Evolutionary conservation across 2,113 vertebrate genomes (phyloP).

Genomic region (Solea senegalensis): DNA sequence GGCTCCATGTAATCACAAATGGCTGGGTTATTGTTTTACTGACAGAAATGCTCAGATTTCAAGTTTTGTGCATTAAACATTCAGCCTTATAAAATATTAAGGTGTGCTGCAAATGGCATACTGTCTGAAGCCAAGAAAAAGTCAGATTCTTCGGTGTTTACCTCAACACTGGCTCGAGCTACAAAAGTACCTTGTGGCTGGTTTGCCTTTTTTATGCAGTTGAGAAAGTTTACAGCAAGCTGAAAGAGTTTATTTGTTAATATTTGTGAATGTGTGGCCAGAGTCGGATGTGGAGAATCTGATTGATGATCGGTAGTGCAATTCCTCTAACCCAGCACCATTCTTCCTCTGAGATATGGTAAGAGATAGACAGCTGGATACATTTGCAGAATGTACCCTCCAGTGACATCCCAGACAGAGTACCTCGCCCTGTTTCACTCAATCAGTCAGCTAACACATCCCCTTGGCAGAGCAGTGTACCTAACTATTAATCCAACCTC

Average conservation of each 20-base stretch:
- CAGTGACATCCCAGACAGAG: constrained; percentile 73
- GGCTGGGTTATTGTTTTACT: constrained; percentile 78
- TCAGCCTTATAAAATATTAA: constrained; percentile 81
- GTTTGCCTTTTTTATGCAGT: constrained; percentile 9
- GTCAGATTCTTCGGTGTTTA: constrained; percentile 17
- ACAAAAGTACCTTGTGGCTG: constrained; percentile 8
- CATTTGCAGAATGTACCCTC: constrained; percentile 73
- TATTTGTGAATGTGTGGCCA: constrained; percentile 47
- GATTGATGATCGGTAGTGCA: constrained; percentile 39
- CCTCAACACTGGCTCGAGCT: constrained; percentile 23
- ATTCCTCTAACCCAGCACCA: constrained; percentile 44
- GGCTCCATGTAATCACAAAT: constrained; percentile 74
- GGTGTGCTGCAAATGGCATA: constrained; percentile 63
- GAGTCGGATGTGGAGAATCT: constrained; percentile 29
- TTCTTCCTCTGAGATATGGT: constrained; percentile 68
- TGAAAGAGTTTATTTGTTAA: constrained; percentile 29
- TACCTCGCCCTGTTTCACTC: constrained; percentile 75
- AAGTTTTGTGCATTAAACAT: constrained; percentile 77
- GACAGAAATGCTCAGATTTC: constrained; percentile 74
- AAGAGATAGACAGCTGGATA: constrained; percentile 71
- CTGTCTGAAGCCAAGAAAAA: constrained; percentile 53
- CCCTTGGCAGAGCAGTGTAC: constrained; percentile 49
- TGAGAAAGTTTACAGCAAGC: constrained; percentile 7
- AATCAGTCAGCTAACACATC: constrained; percentile 69
- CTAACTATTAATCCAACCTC: constrained; percentile 50